Conservation (phyloP, 1,140 invertebrate species). For the Drosophila lacteicornis region DNA sequence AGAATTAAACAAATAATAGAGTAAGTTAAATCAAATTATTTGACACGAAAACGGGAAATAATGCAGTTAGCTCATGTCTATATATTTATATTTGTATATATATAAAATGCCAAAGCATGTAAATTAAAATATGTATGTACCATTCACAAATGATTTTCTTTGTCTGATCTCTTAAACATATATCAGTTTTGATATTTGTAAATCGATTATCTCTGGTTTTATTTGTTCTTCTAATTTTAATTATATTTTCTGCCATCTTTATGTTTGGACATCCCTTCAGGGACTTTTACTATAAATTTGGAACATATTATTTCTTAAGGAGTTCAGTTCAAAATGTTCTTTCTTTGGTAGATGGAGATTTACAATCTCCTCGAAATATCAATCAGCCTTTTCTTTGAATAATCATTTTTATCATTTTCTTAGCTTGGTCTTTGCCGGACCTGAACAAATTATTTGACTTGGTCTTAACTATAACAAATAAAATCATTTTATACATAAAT, state of each 20-base stretch:
- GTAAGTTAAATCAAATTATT: conserved; percentile 69
- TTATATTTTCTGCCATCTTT: conserved; percentile 13
- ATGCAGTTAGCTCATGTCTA: conserved; percentile 38
- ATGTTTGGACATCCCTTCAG: background rate
- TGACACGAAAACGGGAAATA: conserved; percentile 60
- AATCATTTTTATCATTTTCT: conserved; percentile 17
- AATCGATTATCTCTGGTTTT: conserved; percentile 2
- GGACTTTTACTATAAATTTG: conserved; percentile 5
- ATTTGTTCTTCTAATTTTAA: conserved; percentile 8
- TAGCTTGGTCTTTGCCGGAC: conserved; percentile 12
- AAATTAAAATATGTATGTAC: conserved; percentile 43
- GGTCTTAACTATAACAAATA: conserved; percentile 67
- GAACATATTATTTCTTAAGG: conserved; percentile 4
- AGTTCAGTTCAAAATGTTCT: conserved; percentile 10
- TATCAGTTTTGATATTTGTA: conserved; percentile 8
- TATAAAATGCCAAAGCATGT: conserved; percentile 33
- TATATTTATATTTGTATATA: conserved; percentile 18
- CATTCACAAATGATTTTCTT: conserved; percentile 54
- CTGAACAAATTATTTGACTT: conserved; percentile 18
- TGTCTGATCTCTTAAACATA: conserved; percentile 13
- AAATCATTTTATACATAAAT: conserved; percentile 71
- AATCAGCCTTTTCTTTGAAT: conserved; percentile 58
- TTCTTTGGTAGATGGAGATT: conserved; percentile 11
- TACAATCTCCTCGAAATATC: conserved; percentile 36
- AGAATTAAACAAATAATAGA: conserved; percentile 76